Evolutionary conservation across 2,888 invertebrate genomes (phyloP).

Genomic region (Chymomyza procnemis): DNA sequence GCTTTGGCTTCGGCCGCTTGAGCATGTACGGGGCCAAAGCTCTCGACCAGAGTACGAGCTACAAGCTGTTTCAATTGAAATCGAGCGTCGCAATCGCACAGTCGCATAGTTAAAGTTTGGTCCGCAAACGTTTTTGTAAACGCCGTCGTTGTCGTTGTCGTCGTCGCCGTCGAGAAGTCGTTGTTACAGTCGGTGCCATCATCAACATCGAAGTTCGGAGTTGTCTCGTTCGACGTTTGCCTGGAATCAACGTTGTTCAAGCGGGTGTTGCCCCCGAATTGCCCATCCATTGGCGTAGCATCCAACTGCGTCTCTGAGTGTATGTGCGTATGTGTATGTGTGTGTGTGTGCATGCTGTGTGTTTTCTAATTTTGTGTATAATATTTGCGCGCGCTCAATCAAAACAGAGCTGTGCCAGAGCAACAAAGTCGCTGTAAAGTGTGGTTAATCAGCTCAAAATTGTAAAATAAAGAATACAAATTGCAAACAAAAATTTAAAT

Average conservation of each 20-base stretch:
- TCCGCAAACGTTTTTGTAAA: background rate
- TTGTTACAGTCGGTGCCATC: background rate
- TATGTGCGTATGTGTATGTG: conserved; percentile 12
- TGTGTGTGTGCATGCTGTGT: conserved; percentile 27
- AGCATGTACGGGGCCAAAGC: background rate
- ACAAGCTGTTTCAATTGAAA: background rate
- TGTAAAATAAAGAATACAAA: background rate
- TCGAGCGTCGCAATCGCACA: background rate
- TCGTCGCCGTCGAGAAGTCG: background rate
- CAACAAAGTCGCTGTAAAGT: background rate
- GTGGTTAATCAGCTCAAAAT: conserved; percentile 6
- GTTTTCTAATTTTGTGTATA: conserved; percentile 63
- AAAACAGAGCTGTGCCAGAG: conserved; percentile 48
- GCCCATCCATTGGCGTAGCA: background rate
- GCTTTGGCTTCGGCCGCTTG: background rate
- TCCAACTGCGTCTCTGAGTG: conserved; percentile 8
- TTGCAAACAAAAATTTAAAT: background rate
- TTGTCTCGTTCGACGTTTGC: conserved; percentile 17
- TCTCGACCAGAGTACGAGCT: background rate
- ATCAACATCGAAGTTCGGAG: background rate
- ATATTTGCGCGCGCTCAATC: conserved; percentile 72
- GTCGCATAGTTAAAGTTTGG: background rate
- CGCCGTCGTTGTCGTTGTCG: background rate
- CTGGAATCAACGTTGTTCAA: conserved; percentile 50
- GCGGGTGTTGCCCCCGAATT: conserved; percentile 43